These are phyloP conservation scores for Nipponia nippon DNA, from an alignment of 2,113 vertebrate species.

Conservation along the genomic window DNA sequence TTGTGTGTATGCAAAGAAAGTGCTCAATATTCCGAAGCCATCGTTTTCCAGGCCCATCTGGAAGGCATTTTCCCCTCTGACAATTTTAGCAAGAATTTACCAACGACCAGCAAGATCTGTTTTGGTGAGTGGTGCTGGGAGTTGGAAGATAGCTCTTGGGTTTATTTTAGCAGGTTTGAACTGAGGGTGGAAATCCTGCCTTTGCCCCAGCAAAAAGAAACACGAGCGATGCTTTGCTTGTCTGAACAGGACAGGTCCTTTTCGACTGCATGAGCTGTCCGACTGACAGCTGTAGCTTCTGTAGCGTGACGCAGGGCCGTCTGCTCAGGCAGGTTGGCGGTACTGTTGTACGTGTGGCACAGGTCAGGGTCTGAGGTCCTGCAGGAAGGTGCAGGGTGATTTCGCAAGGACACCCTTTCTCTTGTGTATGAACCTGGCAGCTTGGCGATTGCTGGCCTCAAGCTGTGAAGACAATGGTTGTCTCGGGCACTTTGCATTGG, in stretches of 20 bases:
- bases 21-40: background rate
- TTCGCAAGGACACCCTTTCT: background rate
- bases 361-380: background rate
- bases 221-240: background rate
- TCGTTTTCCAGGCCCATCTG: background rate
- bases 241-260: background rate
- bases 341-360: background rate
- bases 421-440: background rate
- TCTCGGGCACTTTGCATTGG: background rate
- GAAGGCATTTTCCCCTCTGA: background rate
- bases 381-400: background rate
- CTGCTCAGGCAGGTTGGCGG: background rate
- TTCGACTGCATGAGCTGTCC: background rate
- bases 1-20: background rate
- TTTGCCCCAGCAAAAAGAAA: background rate
- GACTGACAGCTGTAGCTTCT: background rate
- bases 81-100: background rate
- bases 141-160: background rate
- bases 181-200: background rate
- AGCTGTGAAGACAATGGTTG: background rate
- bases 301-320: background rate
- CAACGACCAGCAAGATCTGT: background rate
- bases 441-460: fast-evolving
- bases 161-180: background rate
- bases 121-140: background rate